Base-by-base conservation (phyloP, 2,888 invertebrate genomes). In the Acleris holmiana region DNA sequence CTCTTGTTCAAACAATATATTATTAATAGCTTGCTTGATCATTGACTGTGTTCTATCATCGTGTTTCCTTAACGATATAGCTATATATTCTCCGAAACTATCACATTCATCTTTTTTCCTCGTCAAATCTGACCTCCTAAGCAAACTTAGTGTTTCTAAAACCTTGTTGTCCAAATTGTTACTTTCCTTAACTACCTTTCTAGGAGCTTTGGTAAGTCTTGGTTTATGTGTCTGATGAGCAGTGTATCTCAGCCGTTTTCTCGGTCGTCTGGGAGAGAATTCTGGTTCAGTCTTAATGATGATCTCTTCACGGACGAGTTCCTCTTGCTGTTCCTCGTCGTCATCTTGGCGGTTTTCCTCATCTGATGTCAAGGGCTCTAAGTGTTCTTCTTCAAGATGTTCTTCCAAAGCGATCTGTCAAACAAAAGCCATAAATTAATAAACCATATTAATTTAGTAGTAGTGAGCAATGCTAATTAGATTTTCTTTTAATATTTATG, bases 21-120 rank as follows among this genome's bases (percentile, higher is more conserved):
- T 91, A 57, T 91, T 91, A 2, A 92, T 91, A 0, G 91, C 91
- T 66, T 91, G 91, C 60, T 92, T 91, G 48, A 91, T 91, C 88
- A 91, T 89, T 2, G 87, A 83, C 44, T 85, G 85, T 0, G 91
- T 89, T 19, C 89, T 78, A 18, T 89, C 87, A 67, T 90, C 89
- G 56, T 91, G 91, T 70, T 92, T 92, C 44, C 91, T 80, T 41
- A 92, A 71, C 0, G 91, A 89, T 25, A 85, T 77, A 0, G 92
- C 89, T 46, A 92, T 91, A 68, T 91, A 92, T 57, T 91, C 91
- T 0, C 92, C 92, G 55, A 90, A 92, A 25, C 83, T 86, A 50
- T 89, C 91, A 67, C 91, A 92, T 60, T 91, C 92, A 46, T 92
- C 92, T 68, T 89, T 90, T 68, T 82, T 86, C 54, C 78, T 83